These are phyloP conservation scores for Tolmerus cingulatus DNA, from an alignment of 2,888 invertebrate species.

Conservation along the genomic window DNA sequence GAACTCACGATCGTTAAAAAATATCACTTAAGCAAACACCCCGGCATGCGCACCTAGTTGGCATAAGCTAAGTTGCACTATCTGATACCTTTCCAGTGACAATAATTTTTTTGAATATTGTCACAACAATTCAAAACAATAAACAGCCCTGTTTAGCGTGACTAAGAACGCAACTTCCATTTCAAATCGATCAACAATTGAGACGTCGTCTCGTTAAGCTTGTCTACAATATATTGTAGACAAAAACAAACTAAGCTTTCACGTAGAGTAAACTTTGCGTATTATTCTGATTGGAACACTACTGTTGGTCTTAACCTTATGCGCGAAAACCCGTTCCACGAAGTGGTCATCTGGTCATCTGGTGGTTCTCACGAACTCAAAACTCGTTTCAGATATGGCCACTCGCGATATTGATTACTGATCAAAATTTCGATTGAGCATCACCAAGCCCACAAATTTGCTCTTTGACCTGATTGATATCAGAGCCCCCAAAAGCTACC, in stretches of 20 bases:
- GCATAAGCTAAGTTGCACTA: background rate
- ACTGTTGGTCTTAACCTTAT: conserved; percentile 1
- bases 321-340: background rate
- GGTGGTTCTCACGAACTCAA: background rate
- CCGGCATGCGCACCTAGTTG: background rate
- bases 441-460: background rate
- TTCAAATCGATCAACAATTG: background rate
- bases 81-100: background rate
- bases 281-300: background rate
- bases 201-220: background rate
- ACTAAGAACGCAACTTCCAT: background rate
- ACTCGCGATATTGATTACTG: background rate
- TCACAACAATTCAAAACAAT: background rate
- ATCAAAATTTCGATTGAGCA: background rate
- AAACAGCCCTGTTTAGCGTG: background rate
- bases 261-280: background rate
- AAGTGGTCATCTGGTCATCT: conserved; percentile 29
- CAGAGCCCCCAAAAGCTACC: background rate
- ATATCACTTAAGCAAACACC: background rate
- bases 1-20: background rate
- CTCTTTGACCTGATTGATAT: conserved; percentile 24
- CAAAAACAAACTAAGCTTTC: background rate
- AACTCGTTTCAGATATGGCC: conserved; percentile 14
- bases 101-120: background rate
- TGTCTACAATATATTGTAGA: background rate